These are phyloP conservation scores for Sebastes minor DNA, from an alignment of 2,797 vertebrate genomes.

Conservation along the genomic window DNA sequence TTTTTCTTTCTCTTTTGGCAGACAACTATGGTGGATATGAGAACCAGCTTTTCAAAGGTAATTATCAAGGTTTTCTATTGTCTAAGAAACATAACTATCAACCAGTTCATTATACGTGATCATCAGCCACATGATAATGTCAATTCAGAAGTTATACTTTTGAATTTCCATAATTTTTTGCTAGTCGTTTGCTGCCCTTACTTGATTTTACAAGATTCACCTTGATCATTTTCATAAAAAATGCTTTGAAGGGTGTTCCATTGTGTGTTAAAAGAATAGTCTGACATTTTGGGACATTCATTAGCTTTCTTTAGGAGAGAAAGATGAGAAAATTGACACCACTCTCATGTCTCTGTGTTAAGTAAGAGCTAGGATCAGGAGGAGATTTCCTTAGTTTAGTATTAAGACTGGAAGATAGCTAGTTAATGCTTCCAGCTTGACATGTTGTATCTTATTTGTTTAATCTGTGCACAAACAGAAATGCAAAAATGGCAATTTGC, in stretches of 20 bases:
- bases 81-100: background rate
- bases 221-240: background rate
- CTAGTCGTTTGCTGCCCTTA: background rate
- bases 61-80: slow-evolving; percentile 2
- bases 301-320: background rate
- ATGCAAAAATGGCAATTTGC: background rate
- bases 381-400: background rate
- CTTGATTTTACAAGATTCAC: background rate
- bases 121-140: background rate
- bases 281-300: background rate
- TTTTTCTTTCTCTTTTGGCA: slow-evolving; percentile 61
- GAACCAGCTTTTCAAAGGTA: slow-evolving; percentile 88
- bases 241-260: background rate
- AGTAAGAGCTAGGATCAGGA: no score
- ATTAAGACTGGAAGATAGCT: background rate
- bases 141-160: background rate
- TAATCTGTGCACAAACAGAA: background rate
- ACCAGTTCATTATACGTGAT: background rate
- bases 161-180: background rate
- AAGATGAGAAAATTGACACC: background rate
- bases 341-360: background rate
- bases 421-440: background rate
- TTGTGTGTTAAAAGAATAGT: background rate
- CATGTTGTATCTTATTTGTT: background rate
- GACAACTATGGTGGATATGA: slow-evolving; percentile 84